These are phyloP conservation scores for Cheumatopsyche charites DNA, from an alignment of 1,140 invertebrate species.

Conservation along the genomic window DNA sequence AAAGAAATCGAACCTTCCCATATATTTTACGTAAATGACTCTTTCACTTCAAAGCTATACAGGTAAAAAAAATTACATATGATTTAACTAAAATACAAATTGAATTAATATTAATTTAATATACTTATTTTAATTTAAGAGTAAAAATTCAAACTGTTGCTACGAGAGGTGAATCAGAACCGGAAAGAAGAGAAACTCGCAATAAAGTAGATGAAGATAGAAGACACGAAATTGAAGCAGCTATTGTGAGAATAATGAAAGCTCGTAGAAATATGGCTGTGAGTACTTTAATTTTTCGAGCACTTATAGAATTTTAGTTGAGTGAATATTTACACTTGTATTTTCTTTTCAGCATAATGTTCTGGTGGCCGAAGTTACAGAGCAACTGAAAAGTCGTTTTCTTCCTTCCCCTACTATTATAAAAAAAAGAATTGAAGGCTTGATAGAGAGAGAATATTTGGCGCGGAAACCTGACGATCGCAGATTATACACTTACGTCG, in stretches of 20 bases:
- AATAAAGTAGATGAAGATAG: constrained; percentile 99
- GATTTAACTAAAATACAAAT: constrained; percentile 2
- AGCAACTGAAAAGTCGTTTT: constrained; percentile 95
- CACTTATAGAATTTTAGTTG: neutral
- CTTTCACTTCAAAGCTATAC: constrained; percentile 96
- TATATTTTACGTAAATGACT: constrained; percentile 96
- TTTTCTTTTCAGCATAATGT: constrained; percentile 78
- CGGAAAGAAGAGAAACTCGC: constrained; percentile 95
- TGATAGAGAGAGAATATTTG: constrained; percentile 99
- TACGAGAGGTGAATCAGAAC: constrained; percentile 97
- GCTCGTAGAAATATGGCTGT: constrained; percentile 92
- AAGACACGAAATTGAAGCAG: constrained; percentile 99
- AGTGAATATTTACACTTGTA: constrained; percentile 24
- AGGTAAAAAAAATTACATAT: constrained; percentile 62
- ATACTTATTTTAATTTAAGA: constrained; percentile 58
- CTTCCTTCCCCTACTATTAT: constrained; percentile 97
- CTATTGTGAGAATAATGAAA: constrained; percentile 99
- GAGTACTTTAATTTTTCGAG: constrained; percentile 50
- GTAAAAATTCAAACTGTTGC: constrained; percentile 95
- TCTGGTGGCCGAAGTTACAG: constrained; percentile 96
- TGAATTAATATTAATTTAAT: neutral
- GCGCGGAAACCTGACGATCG: constrained; percentile 95
- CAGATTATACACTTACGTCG: constrained; percentile 92
- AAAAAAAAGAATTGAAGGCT: constrained; percentile 98
- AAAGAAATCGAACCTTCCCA: constrained; percentile 96